Conservation (phyloP, 2,113 vertebrate genomes). For the Pelecanoides urinatrix region DNA sequence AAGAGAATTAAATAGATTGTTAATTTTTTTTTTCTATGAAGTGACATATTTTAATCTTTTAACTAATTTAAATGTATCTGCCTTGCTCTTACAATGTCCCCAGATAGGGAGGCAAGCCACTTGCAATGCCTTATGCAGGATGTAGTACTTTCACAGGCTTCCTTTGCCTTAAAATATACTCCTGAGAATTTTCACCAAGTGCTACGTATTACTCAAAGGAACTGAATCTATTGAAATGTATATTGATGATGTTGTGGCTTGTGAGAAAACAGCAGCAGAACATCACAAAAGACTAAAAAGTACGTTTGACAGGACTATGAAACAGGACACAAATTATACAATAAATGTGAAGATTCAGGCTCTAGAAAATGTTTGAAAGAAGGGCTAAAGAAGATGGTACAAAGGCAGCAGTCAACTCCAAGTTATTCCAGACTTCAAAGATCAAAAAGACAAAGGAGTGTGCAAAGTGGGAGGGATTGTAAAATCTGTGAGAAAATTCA, state of each 20-base stretch:
- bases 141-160: neutral
- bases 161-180: neutral
- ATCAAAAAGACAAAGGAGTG: neutral
- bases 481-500: neutral
- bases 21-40: neutral
- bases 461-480: neutral
- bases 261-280: neutral
- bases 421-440: neutral
- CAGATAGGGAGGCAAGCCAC: neutral
- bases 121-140: neutral
- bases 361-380: neutral
- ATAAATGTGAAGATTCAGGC: neutral
- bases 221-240: neutral
- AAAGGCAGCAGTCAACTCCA: neutral
- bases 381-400: neutral
- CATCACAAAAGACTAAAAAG: neutral
- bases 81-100: neutral
- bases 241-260: neutral
- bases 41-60: neutral
- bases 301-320: neutral
- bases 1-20: neutral
- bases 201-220: neutral
- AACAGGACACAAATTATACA: neutral
- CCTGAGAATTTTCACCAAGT: neutral
- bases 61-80: neutral